phyloP scores from a whole-genome alignment of 1,140 invertebrate genomes.

The Oryzaephilus surinamensis region DNA sequence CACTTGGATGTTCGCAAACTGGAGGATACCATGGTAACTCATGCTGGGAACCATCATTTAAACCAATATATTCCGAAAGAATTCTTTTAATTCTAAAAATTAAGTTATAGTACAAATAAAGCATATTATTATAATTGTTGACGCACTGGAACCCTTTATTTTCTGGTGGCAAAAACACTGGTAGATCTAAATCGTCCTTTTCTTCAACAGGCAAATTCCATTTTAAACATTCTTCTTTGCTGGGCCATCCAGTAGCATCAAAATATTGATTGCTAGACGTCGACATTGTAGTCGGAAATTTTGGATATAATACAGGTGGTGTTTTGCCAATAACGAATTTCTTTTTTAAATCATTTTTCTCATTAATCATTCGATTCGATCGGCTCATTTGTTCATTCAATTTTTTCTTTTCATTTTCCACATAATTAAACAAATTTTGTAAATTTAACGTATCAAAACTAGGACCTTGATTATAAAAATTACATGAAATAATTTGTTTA shows the following conservation, averaged over 20 bases:
- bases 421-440: conserved; percentile 45
- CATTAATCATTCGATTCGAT: not conserved
- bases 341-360: no score
- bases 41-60: conserved; percentile 48
- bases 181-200: conserved; percentile 38
- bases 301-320: conserved; percentile 15
- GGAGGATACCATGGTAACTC: conserved; percentile 67
- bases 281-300: conserved; percentile 26
- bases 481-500: conserved; percentile 45
- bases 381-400: conserved; percentile 21
- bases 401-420: conserved; percentile 53
- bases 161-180: conserved; percentile 58
- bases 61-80: conserved; percentile 48
- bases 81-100: conserved; percentile 40
- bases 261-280: conserved; percentile 27
- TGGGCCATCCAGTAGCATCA: conserved; percentile 29
- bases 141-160: conserved; percentile 70
- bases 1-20: conserved; percentile 43
- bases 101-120: conserved; percentile 4
- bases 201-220: conserved; percentile 29
- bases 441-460: conserved; percentile 38
- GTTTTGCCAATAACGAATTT: conserved; percentile 7
- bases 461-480: conserved; percentile 38
- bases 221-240: conserved; percentile 27
- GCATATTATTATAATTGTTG: conserved; percentile 37